phyloP scores from a whole-genome alignment of 2,113 vertebrate genomes.

The Caracal caracal region DNA sequence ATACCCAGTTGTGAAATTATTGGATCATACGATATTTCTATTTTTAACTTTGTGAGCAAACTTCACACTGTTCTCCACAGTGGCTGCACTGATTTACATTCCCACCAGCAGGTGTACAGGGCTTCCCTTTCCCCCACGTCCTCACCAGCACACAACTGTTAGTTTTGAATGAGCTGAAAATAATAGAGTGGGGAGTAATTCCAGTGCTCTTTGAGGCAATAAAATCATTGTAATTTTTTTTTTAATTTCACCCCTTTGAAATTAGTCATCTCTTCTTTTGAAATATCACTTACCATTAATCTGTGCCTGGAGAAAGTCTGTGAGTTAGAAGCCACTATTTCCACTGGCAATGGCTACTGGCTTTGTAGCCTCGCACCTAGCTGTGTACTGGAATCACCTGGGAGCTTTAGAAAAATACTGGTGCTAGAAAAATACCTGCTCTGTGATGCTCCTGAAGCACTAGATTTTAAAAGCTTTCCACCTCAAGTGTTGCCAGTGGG shows the following conservation, averaged over 20 bases:
- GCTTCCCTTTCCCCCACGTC: not conserved
- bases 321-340: not conserved
- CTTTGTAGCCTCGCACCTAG: not conserved
- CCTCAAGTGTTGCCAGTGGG: not conserved
- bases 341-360: not conserved
- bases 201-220: not conserved
- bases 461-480: not conserved
- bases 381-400: not conserved
- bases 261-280: not conserved
- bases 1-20: not conserved
- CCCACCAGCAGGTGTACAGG: not conserved
- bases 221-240: not conserved
- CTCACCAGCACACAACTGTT: not conserved
- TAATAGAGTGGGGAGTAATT: not conserved
- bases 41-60: not conserved
- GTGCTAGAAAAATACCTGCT: not conserved
- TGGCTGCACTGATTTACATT: not conserved
- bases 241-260: not conserved
- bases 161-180: constrained; percentile 9
- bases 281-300: not conserved
- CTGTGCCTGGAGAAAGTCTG: not conserved
- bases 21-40: not conserved
- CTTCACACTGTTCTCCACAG: not conserved
- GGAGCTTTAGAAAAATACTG: not conserved
- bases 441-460: not conserved